Evolutionary conservation across 2,888 invertebrate genomes (phyloP), one percentile per base, ranked within the genome.

Genomic region (Philopedon plagiatum): DNA sequence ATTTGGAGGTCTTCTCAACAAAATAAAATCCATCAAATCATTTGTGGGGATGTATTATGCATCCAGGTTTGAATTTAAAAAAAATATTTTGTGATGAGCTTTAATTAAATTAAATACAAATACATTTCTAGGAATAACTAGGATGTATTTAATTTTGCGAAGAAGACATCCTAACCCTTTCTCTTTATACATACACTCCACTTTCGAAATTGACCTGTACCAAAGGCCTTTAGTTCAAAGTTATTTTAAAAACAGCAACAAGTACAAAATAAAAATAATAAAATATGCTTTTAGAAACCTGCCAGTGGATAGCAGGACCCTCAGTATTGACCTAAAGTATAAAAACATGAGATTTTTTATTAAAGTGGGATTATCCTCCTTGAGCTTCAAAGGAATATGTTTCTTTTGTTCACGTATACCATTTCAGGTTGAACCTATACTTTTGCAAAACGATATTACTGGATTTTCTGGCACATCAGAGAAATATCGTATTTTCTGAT

Each of bases 381-480:
- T 34, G 18, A 56, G 56, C 57, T 23, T 60, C 58, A 60, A 60
- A 60, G 41, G 39, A 60, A 41, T 60, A 60, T 60, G 41, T 60
- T 60, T 23, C 58, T 60, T 60, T 60, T 60, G 58, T 60, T 60
- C 41, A 26, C 21, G 15, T 26, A 19, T 39, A 60, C 23, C 41
- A 41, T 41, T 60, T 60, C 41, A 41, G 23, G 58, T 41, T 39
- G 11, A 41, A 23, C 26, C 26, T 57, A 39, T 57, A 57, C 57
- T 57, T 57, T 57, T 57, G 57, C 19, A 57, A 57, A 57, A 37
- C 57, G 57, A 57, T 57, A 57, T 57, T 57, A 57, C 37, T 57
- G 57, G 57, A 57, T 57, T 57, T 57, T 57, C 57, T 57, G 32
- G 29, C 18, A 57, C 15, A 56, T 56, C 56, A 57, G 57, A 57